These are phyloP conservation scores for Tetanocera ferruginea DNA, from an alignment of 2,888 invertebrate species.

Conservation along the genomic window DNA sequence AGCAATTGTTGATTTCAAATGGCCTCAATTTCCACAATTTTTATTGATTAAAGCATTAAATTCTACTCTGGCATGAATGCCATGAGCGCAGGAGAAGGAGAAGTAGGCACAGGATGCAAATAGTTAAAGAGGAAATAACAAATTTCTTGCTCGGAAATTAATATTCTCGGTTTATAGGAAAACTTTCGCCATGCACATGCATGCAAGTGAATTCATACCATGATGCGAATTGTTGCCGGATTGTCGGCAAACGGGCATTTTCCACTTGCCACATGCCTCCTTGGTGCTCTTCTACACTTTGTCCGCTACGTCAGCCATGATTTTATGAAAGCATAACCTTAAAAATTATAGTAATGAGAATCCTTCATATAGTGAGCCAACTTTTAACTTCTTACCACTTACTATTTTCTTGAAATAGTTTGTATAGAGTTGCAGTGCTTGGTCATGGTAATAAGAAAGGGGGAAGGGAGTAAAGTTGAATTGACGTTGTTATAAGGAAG, in stretches of 20 bases:
- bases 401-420: slow-evolving; percentile 16
- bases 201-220: neutral
- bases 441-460: neutral
- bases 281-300: neutral
- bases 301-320: neutral
- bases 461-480: too few relatives aligned
- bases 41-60: slow-evolving; percentile 40
- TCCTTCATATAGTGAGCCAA: slow-evolving; percentile 43
- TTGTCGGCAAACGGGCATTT: neutral
- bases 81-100: too few relatives aligned
- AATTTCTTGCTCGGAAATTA: slow-evolving; percentile 65
- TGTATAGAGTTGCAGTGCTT: neutral
- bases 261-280: neutral
- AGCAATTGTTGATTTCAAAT: neutral
- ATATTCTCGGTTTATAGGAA: slow-evolving; percentile 60
- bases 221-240: neutral
- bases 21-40: slow-evolving; percentile 12
- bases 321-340: slow-evolving; percentile 53
- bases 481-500: neutral
- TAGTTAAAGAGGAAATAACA: slow-evolving; percentile 56
- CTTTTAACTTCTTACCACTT: slow-evolving; percentile 26
- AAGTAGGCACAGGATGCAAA: slow-evolving; percentile 9
- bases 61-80: neutral
- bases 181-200: slow-evolving; percentile 51
- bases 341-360: slow-evolving; percentile 53